phyloP scores from a whole-genome alignment of 2,113 vertebrate species.

The Notothenia rossii region DNA sequence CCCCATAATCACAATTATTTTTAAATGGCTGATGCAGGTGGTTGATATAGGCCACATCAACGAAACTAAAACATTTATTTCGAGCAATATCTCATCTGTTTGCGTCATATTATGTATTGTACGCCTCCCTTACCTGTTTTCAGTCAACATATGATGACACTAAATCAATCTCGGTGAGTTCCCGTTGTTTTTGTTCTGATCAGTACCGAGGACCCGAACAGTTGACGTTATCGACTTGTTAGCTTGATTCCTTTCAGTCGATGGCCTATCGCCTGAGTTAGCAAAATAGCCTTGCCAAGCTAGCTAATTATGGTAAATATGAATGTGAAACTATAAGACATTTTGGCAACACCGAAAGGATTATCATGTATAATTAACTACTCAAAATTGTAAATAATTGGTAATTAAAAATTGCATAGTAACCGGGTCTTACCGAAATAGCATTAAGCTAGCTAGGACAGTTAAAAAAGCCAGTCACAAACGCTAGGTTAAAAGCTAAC shows the following conservation, averaged over 20 bases:
- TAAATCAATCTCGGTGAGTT: slow-evolving; percentile 26
- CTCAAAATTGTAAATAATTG: not conserved
- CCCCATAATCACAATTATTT: not conserved
- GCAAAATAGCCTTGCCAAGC: slow-evolving; percentile 16
- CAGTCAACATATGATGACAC: slow-evolving; percentile 82
- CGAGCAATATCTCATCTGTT: not conserved
- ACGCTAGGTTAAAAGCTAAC: slow-evolving; percentile 45
- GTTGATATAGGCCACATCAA: not conserved
- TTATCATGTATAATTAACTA: not conserved
- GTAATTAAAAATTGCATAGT: not conserved
- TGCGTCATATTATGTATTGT: not conserved
- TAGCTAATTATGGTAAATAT: slow-evolving; percentile 26
- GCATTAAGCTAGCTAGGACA: slow-evolving; percentile 4
- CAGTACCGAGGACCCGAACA: not conserved
- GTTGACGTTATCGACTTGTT: slow-evolving; percentile 8
- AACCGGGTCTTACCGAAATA: slow-evolving; percentile 4
- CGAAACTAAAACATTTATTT: not conserved
- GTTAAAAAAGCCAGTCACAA: slow-evolving; percentile 23
- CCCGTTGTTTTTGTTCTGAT: slow-evolving; percentile 19
- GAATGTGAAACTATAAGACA: slow-evolving; percentile 8
- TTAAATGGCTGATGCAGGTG: slow-evolving; percentile 1
- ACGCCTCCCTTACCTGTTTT: slow-evolving; percentile 78
- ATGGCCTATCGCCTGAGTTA: slow-evolving; percentile 44
- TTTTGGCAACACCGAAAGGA: not conserved
- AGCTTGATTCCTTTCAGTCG: slow-evolving; percentile 32